These are phyloP conservation scores for Oligia fasciuncula DNA, from an alignment of 2,888 invertebrate species.

Conservation along the genomic window DNA sequence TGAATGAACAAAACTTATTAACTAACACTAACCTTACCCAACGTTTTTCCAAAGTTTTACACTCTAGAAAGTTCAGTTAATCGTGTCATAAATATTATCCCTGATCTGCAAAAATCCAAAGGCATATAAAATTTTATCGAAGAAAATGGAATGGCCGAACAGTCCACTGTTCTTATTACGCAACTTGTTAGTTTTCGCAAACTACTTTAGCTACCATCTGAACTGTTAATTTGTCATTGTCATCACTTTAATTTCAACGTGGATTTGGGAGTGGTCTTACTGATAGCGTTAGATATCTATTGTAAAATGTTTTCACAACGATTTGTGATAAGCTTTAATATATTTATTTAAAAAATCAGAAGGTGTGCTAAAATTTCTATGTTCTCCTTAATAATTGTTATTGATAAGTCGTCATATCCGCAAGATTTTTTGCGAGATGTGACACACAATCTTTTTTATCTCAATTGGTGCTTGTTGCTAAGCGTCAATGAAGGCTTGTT, in stretches of 20 bases:
- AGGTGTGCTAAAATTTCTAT: no score
- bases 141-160: constrained; percentile 4
- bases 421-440: no score
- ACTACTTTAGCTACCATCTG: constrained; percentile 56
- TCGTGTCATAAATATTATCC: neutral
- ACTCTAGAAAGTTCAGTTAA: neutral
- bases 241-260: constrained; percentile 56
- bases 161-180: constrained; percentile 6
- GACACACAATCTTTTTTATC: no score
- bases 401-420: no score
- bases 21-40: neutral
- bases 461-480: no score
- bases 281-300: neutral
- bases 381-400: no score
- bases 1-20: neutral
- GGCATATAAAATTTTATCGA: neutral
- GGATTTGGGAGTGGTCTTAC: constrained; percentile 35
- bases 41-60: neutral
- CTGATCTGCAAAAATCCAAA: constrained; percentile 6
- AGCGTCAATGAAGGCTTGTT: no score
- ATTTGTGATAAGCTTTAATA: no score
- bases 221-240: constrained; percentile 62
- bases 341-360: no score
- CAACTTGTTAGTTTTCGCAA: constrained; percentile 52
- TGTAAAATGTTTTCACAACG: neutral